Evolutionary conservation across 2,888 invertebrate genomes (phyloP), one percentile per base, ranked within the genome.

Genomic region (Rhagium mordax): DNA sequence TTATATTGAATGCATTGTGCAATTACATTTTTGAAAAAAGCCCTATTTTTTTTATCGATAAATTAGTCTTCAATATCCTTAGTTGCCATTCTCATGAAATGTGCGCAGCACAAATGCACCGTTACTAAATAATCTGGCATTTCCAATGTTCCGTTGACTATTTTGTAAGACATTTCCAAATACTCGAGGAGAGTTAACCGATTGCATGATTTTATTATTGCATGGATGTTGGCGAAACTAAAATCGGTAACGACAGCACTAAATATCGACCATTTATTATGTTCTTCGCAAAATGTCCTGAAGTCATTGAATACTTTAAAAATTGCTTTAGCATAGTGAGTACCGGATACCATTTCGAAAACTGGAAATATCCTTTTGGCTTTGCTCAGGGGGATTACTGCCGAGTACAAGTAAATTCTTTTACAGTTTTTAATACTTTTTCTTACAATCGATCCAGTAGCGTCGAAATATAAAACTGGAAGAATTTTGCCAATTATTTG

Each of bases 321-420:
- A 47, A 74, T 71, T 3, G 67, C 61, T 49, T 74, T 74, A 0
- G 70, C 16, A 55, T 67, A 70, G n/a, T 71, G 74, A 18, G 41
- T 53, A 6, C 53, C 24, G 5, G 70, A 67, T 1, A 74, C 47
- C 71, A 71, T 74, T 68, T 68, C 67, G 55, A 74, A 74, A 48
- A 71, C 53, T 6, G 74, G 70, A 49, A 49, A 41, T 7, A 74
- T 68, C 21, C 68, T 16, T 47, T 67, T 15, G 0, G 68, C 41
- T 20, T n/a, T 2, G 13, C 3, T 10, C 0, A 57, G 51, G 1
- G 70, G 57, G 7, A 74, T 20, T 16, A 71, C 68, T 5, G 70
- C 69, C 0, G 64, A 62, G 16, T 71, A 71, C 10, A 74, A 60
- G 59, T 64, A 74, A 21, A 74, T n/a, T 47, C 65, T 20, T 64